Evolutionary conservation across 2,113 vertebrate species (phyloP).

Genomic region (Forbesichthys agassizii): DNA sequence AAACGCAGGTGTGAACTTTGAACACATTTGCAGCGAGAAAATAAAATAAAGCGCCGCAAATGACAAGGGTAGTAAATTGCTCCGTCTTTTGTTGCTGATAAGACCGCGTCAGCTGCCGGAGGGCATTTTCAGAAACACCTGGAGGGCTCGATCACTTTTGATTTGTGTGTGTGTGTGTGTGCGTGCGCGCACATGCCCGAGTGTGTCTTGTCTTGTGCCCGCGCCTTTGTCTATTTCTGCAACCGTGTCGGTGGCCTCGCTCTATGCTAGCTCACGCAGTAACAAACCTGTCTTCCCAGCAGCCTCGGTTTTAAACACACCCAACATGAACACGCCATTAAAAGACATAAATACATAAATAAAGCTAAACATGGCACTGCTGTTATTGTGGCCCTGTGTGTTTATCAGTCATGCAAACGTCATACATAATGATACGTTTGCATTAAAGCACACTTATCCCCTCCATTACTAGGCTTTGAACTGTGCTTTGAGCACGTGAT

Average conservation of each 20-base stretch:
- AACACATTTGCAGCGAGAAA: conserved; percentile 57
- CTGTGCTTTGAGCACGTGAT: background rate
- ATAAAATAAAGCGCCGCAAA: conserved; percentile 59
- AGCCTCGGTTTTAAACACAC: too few relatives aligned
- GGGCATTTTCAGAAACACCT: conserved; percentile 83
- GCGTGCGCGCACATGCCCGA: conserved; percentile 9
- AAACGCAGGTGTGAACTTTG: conserved; percentile 65
- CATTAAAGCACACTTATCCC: too few relatives aligned
- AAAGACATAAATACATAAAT: too few relatives aligned
- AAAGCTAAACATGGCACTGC: too few relatives aligned
- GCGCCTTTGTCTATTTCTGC: conserved; percentile 77
- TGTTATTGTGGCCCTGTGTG: too few relatives aligned
- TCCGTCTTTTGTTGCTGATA: conserved; percentile 64
- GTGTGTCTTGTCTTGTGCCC: conserved; percentile 21
- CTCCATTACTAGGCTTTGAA: too few relatives aligned
- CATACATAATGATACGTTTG: too few relatives aligned
- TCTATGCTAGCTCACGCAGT: too few relatives aligned
- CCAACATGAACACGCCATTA: too few relatives aligned
- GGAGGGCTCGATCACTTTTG: conserved; percentile 71
- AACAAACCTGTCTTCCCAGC: too few relatives aligned
- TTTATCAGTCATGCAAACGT: too few relatives aligned
- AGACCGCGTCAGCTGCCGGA: conserved; percentile 77
- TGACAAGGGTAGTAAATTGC: conserved; percentile 65
- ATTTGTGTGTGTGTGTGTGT: conserved; percentile 35
- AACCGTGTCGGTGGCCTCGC: conserved; percentile 44